phyloP scores from a whole-genome alignment of 2,888 invertebrate species.

The Polyploca ridens region DNA sequence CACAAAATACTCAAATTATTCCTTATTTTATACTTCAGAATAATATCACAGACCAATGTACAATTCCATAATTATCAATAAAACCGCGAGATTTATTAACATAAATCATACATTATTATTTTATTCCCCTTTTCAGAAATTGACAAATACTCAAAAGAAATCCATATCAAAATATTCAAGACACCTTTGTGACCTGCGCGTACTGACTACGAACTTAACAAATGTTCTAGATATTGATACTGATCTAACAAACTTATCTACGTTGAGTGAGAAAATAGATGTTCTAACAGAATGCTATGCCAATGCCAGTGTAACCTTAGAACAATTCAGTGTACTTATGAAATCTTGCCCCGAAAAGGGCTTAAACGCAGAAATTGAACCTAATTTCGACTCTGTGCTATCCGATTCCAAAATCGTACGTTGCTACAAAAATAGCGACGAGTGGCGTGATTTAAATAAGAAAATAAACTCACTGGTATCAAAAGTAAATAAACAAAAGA shows the following conservation, averaged over 20 bases:
- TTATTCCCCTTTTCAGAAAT: constrained; percentile 69
- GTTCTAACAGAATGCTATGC: constrained; percentile 78
- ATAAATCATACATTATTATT: constrained; percentile 15
- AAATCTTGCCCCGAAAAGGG: constrained; percentile 76
- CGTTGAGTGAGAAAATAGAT: constrained; percentile 62
- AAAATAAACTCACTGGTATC: constrained; percentile 60
- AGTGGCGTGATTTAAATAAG: constrained; percentile 65
- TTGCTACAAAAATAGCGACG: constrained; percentile 70
- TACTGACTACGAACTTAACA: constrained; percentile 70
- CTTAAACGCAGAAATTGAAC: constrained; percentile 48
- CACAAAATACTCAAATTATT: no score
- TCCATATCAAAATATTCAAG: constrained; percentile 84
- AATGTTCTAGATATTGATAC: constrained; percentile 61
- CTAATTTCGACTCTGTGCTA: constrained; percentile 67
- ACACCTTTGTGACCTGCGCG: constrained; percentile 83
- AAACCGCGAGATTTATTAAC: no score
- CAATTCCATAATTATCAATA: no score
- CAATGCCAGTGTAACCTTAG: constrained; percentile 82
- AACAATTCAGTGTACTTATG: constrained; percentile 88
- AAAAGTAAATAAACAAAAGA: constrained; percentile 68
- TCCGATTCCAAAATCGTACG: constrained; percentile 66
- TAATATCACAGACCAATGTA: neutral
- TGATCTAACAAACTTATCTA: constrained; percentile 54
- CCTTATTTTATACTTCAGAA: no score
- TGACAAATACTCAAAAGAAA: constrained; percentile 87